Evolutionary conservation across 2,888 invertebrate species (phyloP).

Genomic region (Andrena bucephala): DNA sequence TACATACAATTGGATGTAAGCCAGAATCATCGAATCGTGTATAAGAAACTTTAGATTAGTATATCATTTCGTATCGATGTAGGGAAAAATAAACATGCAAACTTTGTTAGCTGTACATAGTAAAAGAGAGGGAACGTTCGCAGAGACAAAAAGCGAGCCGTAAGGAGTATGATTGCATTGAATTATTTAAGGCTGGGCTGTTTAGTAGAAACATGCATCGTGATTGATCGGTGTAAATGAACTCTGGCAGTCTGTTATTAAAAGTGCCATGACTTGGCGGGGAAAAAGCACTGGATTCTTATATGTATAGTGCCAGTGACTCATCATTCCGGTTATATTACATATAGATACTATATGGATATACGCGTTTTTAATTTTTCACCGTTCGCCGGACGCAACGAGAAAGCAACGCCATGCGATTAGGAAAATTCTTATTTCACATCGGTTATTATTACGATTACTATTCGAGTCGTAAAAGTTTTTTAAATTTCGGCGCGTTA

Average conservation of each 20-base stretch:
- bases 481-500: constrained; percentile 6
- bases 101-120: no score
- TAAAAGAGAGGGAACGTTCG: no score
- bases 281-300: constrained; percentile 39
- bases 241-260: constrained; percentile 35
- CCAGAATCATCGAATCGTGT: constrained; percentile 29
- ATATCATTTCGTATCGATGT: background rate
- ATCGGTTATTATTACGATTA: no score
- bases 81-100: no score
- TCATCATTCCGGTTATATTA: constrained; percentile 58
- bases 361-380: constrained; percentile 39
- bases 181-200: background rate
- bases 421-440: constrained; percentile 18
- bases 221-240: constrained; percentile 49
- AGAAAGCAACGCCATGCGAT: constrained; percentile 6
- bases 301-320: constrained; percentile 41
- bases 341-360: constrained; percentile 23
- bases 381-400: background rate
- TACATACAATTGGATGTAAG: constrained; percentile 37
- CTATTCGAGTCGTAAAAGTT: background rate
- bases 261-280: constrained; percentile 40
- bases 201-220: background rate
- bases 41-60: constrained; percentile 8
- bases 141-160: no score
- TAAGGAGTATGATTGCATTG: background rate